Evolutionary conservation across 1,140 invertebrate genomes (phyloP).

Genomic region (Drosophila ambigua): DNA sequence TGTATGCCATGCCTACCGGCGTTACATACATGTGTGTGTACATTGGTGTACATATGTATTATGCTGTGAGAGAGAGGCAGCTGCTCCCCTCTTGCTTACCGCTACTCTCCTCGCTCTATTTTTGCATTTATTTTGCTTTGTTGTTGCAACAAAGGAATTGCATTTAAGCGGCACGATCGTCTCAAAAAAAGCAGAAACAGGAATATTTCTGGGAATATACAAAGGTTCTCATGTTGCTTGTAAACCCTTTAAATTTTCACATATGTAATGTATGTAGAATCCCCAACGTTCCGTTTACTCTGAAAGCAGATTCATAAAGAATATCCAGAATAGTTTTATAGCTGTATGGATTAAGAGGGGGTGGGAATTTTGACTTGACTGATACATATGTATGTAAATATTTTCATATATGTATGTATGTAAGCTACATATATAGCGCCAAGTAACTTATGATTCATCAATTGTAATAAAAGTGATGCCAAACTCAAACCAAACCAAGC

Average conservation of each 20-base stretch:
- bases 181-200: constrained; percentile 20
- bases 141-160: constrained; percentile 50
- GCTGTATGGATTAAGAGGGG: too few relatives aligned
- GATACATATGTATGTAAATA: too few relatives aligned
- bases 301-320: constrained; percentile 38
- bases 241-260: neutral
- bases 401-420: too few relatives aligned
- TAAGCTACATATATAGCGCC: too few relatives aligned
- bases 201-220: constrained; percentile 46
- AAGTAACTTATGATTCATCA: too few relatives aligned
- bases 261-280: neutral
- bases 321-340: constrained; percentile 2
- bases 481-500: too few relatives aligned
- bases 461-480: too few relatives aligned
- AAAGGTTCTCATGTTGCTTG: constrained; percentile 18
- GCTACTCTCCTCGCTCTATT: constrained; percentile 14
- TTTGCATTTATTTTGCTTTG: constrained; percentile 47
- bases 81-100: constrained; percentile 28
- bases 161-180: constrained; percentile 42
- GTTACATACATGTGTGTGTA: constrained; percentile 15
- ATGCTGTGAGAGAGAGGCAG: constrained; percentile 21
- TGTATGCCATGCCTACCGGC: neutral
- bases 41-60: neutral
- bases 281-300: constrained; percentile 14
- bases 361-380: too few relatives aligned